A percentile compares a stretch with the other conserved stretches of the same genome.
phyloP scores from a whole-genome alignment of 64 coral and sea anemone species.

The Montipora foliosa region DNA sequence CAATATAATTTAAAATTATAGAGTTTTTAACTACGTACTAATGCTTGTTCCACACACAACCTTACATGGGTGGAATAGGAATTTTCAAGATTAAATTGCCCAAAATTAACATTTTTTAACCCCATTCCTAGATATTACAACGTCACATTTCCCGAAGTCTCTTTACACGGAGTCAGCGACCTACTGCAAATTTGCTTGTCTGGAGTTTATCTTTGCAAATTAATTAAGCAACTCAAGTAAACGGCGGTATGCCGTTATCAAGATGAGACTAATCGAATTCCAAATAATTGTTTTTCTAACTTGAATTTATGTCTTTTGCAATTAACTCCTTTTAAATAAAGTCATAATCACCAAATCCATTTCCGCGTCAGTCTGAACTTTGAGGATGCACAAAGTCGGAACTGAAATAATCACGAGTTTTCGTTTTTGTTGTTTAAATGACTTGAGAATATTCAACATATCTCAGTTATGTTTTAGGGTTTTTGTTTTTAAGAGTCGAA shows the following conservation, averaged over 20 bases:
- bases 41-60: too few relatives aligned
- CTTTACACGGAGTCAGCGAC: background rate
- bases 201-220: constrained; percentile 7
- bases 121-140: too few relatives aligned
- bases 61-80: too few relatives aligned
- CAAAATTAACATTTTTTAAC: too few relatives aligned
- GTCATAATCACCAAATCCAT: background rate
- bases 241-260: background rate
- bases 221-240: background rate
- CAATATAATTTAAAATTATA: too few relatives aligned
- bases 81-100: too few relatives aligned
- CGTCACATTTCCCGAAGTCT: too few relatives aligned
- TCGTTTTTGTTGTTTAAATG: background rate
- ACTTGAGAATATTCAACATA: too few relatives aligned
- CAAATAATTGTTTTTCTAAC: background rate
- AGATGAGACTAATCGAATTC: background rate
- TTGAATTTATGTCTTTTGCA: constrained; percentile 2
- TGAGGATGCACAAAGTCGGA: background rate
- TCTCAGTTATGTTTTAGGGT: too few relatives aligned
- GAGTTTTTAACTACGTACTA: too few relatives aligned
- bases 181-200: background rate
- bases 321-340: background rate
- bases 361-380: background rate
- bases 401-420: background rate
- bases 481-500: too few relatives aligned